Percentiles rank a stretch among this genome's conserved stretches.
phyloP scores from a whole-genome alignment of 2,888 invertebrate genomes.

The Coelopa pilipes region DNA sequence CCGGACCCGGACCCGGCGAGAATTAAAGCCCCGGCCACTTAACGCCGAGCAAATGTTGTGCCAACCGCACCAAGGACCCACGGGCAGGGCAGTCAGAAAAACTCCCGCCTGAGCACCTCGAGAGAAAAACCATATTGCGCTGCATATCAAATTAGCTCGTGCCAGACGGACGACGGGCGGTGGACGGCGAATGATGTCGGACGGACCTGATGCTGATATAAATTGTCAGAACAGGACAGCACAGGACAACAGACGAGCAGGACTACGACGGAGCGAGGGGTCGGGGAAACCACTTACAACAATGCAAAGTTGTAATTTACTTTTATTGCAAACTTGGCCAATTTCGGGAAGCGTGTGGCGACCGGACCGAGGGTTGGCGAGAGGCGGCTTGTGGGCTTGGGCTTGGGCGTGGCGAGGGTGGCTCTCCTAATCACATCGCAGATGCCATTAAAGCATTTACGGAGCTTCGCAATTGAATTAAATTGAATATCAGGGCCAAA shows the following conservation, averaged over 20 bases:
- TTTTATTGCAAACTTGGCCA: conserved; percentile 53
- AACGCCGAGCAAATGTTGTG: too few species aligned
- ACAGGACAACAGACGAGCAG: conserved; percentile 21
- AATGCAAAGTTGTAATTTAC: conserved; percentile 48
- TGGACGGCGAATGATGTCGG: too few species aligned
- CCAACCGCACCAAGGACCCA: background rate
- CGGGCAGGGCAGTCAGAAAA: background rate
- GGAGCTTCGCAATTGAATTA: conserved; percentile 53
- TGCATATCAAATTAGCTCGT: conserved; percentile 37
- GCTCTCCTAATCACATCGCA: conserved; percentile 22
- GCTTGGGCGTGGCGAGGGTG: conserved; percentile 26
- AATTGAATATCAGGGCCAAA: conserved; percentile 50
- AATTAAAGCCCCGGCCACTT: too few species aligned
- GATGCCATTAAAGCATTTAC: conserved; percentile 49
- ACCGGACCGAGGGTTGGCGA: conserved; percentile 5
- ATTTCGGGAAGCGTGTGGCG: conserved; percentile 45
- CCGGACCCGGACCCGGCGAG: too few species aligned
- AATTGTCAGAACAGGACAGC: conserved; percentile 44
- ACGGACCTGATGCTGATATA: conserved; percentile 46
- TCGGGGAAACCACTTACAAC: conserved; percentile 17
- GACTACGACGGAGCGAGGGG: conserved; percentile 2
- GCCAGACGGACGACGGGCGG: too few species aligned
- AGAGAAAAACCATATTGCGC: conserved; percentile 16
- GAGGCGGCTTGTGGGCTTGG: background rate
- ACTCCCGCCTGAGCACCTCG: background rate